Conservation (phyloP, 2,888 invertebrate genomes). For the Panorpa germanica region DNA sequence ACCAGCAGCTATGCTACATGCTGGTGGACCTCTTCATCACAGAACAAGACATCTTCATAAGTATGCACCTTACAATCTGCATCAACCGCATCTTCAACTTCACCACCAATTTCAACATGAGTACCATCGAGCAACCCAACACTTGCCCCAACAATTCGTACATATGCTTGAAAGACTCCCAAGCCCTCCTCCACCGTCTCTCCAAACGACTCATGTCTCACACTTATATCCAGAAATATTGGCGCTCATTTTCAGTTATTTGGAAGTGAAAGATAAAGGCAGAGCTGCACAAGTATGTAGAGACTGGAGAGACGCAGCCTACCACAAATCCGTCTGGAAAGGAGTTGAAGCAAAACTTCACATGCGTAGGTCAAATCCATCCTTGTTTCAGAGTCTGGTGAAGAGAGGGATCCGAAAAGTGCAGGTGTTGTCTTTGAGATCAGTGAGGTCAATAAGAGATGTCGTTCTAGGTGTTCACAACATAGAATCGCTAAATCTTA, state of each 20-base stretch:
- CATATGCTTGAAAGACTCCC: conserved; percentile 15
- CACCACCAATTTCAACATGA: conserved; percentile 20
- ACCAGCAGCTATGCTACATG: no score
- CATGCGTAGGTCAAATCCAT: conserved; percentile 62
- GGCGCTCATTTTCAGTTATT: conserved; percentile 76
- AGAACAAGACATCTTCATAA: conserved; percentile 18
- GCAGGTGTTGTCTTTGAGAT: conserved; percentile 71
- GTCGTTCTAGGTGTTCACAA: conserved; percentile 73
- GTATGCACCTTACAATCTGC: conserved; percentile 41
- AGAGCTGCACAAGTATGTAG: conserved; percentile 78
- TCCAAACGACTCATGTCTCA: conserved; percentile 56
- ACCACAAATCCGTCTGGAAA: conserved; percentile 84
- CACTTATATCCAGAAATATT: conserved; percentile 83
- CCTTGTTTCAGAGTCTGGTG: conserved; percentile 70
- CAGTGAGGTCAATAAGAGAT: conserved; percentile 67
- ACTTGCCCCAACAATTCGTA: conserved; percentile 13
- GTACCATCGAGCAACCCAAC: conserved; percentile 14
- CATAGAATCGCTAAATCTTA: conserved; percentile 71
- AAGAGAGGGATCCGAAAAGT: conserved; percentile 74
- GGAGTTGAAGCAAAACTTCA: conserved; percentile 85
- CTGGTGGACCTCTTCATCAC: conserved; percentile 14
- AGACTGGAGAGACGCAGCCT: conserved; percentile 82
- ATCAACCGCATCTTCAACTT: conserved; percentile 36
- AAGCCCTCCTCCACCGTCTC: conserved; percentile 30
- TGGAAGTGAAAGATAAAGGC: conserved; percentile 77